Base-by-base conservation (phyloP, 2,888 invertebrate species). In the Herminia tarsipennalis region DNA sequence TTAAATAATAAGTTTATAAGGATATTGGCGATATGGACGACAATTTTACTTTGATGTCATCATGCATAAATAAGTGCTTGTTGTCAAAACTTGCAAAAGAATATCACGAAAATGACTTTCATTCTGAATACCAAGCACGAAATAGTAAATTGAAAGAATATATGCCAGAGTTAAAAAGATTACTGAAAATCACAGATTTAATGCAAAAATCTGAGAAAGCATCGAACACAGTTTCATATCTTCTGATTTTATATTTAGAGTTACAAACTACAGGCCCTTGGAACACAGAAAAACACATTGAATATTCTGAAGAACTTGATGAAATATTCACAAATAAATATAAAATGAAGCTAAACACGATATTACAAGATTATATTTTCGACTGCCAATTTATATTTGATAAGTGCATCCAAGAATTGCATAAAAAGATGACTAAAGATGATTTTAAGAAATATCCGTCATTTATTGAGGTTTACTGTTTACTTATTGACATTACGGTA, bases 371-470 rank as follows among this genome's bases (percentile, higher is more conserved):
- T 29, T 52, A 67, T 32, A 46, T 65, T 10, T 81, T 76, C 47
- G 62, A 81, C 42, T 34, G 60, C 4, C 86, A 88, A 67, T 66
- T 72, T 21, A 61, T 90, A 22, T 89, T 87, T 66, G 81, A 90
- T 50, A 72, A 66, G 14, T 73, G 78, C 30, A 69, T 89, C 33
- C 75, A 73, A 38, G 71, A 75, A 17, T 56, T 89, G 14, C 84
- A 87, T 56, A 63, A 59, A 32, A 88, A 78, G 63, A 58, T 88
- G 40, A 81, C 79, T 43, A 38, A 66, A 12, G 67, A 77, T 22
- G 70, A 81, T 50, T 84, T 84, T 29, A 88, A 85, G 48, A 81
- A 73, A 45, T 83, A 84, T 67, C 90, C 89, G 13, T 76, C 76
- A 2, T 75, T 82, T 34, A 66, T 88, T 51, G 81, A 85, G 60